phyloP scores from a whole-genome alignment of 2,888 invertebrate species.

The Sisyra nigra region DNA sequence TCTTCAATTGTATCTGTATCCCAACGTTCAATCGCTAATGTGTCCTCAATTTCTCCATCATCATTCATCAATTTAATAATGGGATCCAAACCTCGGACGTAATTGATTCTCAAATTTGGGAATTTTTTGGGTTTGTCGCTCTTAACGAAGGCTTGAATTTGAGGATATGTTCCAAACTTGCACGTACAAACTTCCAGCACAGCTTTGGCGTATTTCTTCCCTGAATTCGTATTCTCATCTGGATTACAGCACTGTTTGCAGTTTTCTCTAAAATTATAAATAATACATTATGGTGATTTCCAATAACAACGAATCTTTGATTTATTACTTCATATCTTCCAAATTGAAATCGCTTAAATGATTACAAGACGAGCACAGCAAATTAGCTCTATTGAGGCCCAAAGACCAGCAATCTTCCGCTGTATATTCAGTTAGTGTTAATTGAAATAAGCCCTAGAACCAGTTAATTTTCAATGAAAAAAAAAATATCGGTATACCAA shows the following conservation, averaged over 20 bases:
- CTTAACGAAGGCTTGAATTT: slow-evolving; percentile 95
- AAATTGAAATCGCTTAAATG: slow-evolving; percentile 62
- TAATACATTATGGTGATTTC: too few species aligned
- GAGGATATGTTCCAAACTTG: slow-evolving; percentile 95
- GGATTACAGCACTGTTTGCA: slow-evolving; percentile 70
- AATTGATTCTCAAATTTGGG: slow-evolving; percentile 81
- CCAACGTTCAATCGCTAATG: slow-evolving; percentile 95
- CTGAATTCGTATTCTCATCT: slow-evolving; percentile 45
- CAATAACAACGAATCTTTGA: neutral
- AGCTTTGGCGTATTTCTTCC: slow-evolving; percentile 75
- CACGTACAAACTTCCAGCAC: slow-evolving; percentile 94
- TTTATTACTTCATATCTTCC: slow-evolving; percentile 36
- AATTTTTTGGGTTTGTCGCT: slow-evolving; percentile 81
- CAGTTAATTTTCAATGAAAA: too few species aligned
- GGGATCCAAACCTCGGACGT: slow-evolving; percentile 87
- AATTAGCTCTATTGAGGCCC: slow-evolving; percentile 73
- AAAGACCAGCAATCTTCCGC: slow-evolving; percentile 69
- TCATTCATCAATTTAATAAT: slow-evolving; percentile 80
- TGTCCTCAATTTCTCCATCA: slow-evolving; percentile 68
- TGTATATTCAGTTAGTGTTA: slow-evolving; percentile 38
- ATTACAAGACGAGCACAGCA: slow-evolving; percentile 81
- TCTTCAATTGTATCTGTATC: slow-evolving; percentile 96
- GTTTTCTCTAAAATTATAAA: slow-evolving; percentile 30
- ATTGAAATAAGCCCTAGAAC: too few species aligned
- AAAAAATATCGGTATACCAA: too few species aligned